Evolutionary conservation across 2,888 invertebrate genomes (phyloP), one percentile per base, ranked within the genome.

Genomic region (Galerucella calmariensis): DNA sequence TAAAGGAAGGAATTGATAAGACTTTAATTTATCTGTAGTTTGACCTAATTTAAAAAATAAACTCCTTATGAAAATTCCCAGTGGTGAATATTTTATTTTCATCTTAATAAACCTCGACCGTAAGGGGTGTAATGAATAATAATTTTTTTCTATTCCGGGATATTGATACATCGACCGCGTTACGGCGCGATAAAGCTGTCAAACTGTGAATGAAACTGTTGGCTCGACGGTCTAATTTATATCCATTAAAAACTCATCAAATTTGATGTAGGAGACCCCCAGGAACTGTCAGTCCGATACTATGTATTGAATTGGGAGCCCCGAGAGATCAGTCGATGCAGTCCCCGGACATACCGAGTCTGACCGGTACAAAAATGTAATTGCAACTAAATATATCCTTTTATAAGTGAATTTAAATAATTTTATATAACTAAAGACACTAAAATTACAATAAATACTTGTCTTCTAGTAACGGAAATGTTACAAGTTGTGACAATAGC

Each of bases 221-320:
- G 65, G 77, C 75, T 74, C 67, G 66, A 73, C 74, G 78, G 78
- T 76, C 77, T 80, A 80, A 81, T 81, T 81, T 79, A 79, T 81
- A 81, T 80, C 80, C 81, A 81, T 81, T 80, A 81, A 80, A 81
- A 81, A 79, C 75, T 78, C 79, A 81, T 80, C 81, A 78, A 77
- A 80, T 79, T 80, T 79, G 80, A 81, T 78, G 73, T 71, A 79
- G 78, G 73, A 75, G 77, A 72, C 80, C 77, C 79, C 51, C 69
- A 77, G 81, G 81, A 79, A 63, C 63, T 51, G 69, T 69, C 69
- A 59, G 62, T 67, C 48, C 67, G 59, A 65, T 59, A 69, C 56
- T 69, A 67, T 67, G 72, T 67, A 70, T 74, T 72, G 70, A 75
- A 74, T 73, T 51, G 61, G 35, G 56, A 53, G 27, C 58, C 72